Evolutionary conservation across 37 sponge, comb jelly and placozoan species (phyloP), one percentile per base, ranked within the genome.

Genomic region (Cladorhizidae sp.): DNA sequence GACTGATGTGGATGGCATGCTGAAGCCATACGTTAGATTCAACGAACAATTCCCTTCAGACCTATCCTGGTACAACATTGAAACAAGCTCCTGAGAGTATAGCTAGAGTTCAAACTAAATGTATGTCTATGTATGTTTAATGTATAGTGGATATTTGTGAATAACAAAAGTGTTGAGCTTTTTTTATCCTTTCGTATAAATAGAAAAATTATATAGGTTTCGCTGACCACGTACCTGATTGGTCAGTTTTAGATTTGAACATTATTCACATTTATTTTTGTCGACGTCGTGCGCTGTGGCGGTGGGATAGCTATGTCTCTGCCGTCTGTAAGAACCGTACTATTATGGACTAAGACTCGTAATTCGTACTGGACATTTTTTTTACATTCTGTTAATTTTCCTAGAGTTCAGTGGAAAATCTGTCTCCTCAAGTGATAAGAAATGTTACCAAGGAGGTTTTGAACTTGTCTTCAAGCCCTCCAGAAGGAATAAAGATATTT

Each of bases 401-500:
- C 67, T 12, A 65, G 67, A 65, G 67, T 33, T 32, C 35, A 1
- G 76, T 96, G 40, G 97, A 97, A 86, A 97, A 93, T 70, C 74
- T 97, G 17, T 78, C 93, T 0, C 93, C 95, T 14, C 79, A 80
- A 15, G 80, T 92, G 14, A 72, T 97, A 32, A 78, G 85, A 26
- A 72, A 75, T 31, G 85, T 97, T 17, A 63, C 70, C 17, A 90
- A 83, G 72, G 98, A 97, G 62, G 55, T 97, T 37, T 15, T 80
- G 37, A 84, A 74, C 25, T 67, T 97, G 57, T 5, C 74, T 29
- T 51, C 83, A 40, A 62, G 45, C 22, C 95, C 98, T 14, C 89
- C 92, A 21, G 98, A 97, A 69, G 98, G 95, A 31, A 87, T 97
- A 68, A 90, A 84, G 54, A 86, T 97, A 41, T 68, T 75, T 26